Base-by-base conservation (phyloP, 2,797 vertebrate species). In the Heterohyrax brucei region DNA sequence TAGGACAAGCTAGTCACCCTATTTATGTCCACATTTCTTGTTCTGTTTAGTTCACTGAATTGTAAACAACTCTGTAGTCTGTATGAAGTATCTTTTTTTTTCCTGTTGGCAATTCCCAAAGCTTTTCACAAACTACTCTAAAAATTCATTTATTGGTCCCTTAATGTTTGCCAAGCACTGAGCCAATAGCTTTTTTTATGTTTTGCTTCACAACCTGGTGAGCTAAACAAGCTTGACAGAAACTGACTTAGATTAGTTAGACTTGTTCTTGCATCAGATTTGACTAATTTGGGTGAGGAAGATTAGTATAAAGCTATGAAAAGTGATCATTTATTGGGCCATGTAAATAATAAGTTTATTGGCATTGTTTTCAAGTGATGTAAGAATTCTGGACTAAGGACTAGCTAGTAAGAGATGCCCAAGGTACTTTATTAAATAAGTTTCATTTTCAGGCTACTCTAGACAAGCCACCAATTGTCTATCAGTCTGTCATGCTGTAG, bases 371-470 rank as follows among this genome's bases (percentile, higher is more conserved):
- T 89, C 72, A 72, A 61, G 10, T 66, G 59, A 87, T 68, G 70
- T 0, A 68, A 10, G 87, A 62, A 86, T 53, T 93, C 91, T 89
- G 33, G 66, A n/a, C 4, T 48, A 76, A 66, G 79, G 50, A 79
- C 33, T 84, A 44, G 62, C n/a, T 87, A 94, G 46, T 89, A 95
- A 81, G 61, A 81, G 26, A 82, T 84, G 33, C 62, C 87, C 28
- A 59, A 30, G 59, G 13, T 80, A 1, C 30, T 90, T 46, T 95
- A 50, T 72, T 56, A 91, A 70, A 21, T 86, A 78, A 88, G 24
- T 82, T 30, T 68, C 92, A 85, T 91, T 82, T 91, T 78, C 13
- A 76, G 91, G 62, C 75, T 76, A 4, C 46, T 46, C 8, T 75
- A 22, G 33, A 30, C 26, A 68, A 22, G 50, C 89, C 81, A 87